Evolutionary conservation across 2,888 invertebrate species (phyloP).

Genomic region (Acronicta alni): DNA sequence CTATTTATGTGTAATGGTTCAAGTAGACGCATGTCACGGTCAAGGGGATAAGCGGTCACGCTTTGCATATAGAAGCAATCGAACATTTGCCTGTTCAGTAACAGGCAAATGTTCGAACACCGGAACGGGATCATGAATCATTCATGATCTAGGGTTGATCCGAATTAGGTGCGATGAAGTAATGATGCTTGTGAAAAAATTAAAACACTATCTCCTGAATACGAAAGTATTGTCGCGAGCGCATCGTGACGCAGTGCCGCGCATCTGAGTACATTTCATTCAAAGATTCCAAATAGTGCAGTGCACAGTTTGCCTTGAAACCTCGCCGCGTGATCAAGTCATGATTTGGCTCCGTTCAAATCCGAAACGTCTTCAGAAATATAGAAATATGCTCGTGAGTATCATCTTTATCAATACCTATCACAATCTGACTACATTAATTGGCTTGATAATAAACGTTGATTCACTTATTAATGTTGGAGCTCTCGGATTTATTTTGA

Average conservation of each 20-base stretch:
- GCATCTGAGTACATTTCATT: background rate
- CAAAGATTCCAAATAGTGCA: background rate
- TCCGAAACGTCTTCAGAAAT: background rate
- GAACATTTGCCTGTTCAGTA: background rate
- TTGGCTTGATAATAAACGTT: no score
- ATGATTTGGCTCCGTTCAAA: constrained; percentile 1
- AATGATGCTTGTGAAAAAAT: no score
- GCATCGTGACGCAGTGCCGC: background rate
- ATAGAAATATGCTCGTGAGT: background rate
- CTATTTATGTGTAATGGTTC: background rate
- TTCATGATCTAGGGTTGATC: background rate
- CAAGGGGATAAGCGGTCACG: background rate
- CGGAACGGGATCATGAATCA: no score
- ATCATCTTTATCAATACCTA: background rate
- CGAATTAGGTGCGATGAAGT: background rate
- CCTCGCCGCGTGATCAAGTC: background rate
- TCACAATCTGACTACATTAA: no score
- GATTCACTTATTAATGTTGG: no score
- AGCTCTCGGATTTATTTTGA: no score
- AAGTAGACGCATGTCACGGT: background rate
- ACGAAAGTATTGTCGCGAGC: background rate
- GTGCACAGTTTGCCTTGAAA: background rate
- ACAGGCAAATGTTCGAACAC: no score
- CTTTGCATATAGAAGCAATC: constrained; percentile 17
- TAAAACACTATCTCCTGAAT: background rate